A percentile compares a stretch with the other conserved stretches of the same genome.
Evolutionary conservation across 1,140 invertebrate genomes (phyloP).

Genomic region (Protaetia brevitarsis): DNA sequence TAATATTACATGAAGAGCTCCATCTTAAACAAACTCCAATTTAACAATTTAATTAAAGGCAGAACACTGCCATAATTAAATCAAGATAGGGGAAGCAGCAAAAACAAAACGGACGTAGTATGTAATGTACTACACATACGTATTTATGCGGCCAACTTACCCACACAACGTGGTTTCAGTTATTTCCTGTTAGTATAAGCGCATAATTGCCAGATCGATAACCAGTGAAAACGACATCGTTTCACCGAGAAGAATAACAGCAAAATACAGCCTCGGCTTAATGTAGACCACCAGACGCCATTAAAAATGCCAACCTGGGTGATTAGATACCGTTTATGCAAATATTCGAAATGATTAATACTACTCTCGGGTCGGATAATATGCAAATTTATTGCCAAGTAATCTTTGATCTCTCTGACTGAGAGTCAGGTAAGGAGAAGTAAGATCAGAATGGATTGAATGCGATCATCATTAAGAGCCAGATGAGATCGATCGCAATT

Average conservation of each 20-base stretch:
- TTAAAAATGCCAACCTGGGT: not conserved
- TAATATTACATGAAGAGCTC: not conserved
- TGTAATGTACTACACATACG: no score
- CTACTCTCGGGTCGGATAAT: not conserved
- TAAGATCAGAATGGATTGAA: not conserved
- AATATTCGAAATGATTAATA: constrained; percentile 6
- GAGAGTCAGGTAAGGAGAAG: not conserved
- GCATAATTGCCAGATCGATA: constrained; percentile 1
- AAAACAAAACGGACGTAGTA: not conserved
- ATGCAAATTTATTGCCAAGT: constrained; percentile 12
- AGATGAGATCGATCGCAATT: no score
- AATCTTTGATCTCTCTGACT: constrained; percentile 8
- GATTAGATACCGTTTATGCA: constrained; percentile 16
- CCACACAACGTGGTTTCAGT: not conserved
- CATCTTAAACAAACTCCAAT: constrained; percentile 10
- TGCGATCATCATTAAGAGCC: no score
- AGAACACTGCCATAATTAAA: constrained; percentile 4
- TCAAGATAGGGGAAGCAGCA: constrained; percentile 1
- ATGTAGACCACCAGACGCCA: constrained; percentile 5
- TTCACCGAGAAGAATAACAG: not conserved
- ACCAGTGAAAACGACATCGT: constrained; percentile 1
- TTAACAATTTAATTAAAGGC: constrained; percentile 9
- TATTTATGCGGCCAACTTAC: not conserved
- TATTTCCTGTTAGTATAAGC: constrained; percentile 8
- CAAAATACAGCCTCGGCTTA: not conserved